Percentiles rank a stretch among this genome's conserved stretches.
These are phyloP conservation scores for Choristoneura rosaceana DNA, from an alignment of 2,888 invertebrate genomes.

Conservation along the genomic window DNA sequence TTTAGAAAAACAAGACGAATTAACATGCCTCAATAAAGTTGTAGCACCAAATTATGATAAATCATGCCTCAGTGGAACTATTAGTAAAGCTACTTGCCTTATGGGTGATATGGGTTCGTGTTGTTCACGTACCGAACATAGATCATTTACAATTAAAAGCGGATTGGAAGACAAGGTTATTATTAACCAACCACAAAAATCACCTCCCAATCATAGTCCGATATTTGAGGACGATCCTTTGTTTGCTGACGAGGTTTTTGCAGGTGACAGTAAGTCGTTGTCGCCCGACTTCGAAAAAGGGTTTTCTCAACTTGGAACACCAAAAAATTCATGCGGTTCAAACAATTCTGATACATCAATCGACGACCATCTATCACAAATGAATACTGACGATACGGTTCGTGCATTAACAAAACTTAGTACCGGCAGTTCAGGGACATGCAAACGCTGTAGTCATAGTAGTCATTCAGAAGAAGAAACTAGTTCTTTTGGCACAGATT, in stretches of 20 bases:
- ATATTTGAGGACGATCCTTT: conserved; percentile 86
- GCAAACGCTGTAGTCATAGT: conserved; percentile 88
- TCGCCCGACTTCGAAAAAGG: conserved; percentile 85
- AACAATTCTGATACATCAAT: conserved; percentile 88
- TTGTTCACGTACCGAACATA: conserved; percentile 74
- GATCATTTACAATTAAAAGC: conserved; percentile 69
- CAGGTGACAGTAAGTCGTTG: conserved; percentile 85
- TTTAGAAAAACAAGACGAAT: conserved; percentile 73
- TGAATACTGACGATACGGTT: conserved; percentile 85
- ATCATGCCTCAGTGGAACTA: conserved; percentile 78
- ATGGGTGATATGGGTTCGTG: conserved; percentile 79
- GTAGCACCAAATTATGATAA: conserved; percentile 79
- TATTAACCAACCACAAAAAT: conserved; percentile 86
- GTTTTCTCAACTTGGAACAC: conserved; percentile 70
- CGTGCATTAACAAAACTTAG: conserved; percentile 80
- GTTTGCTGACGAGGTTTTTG: conserved; percentile 87
- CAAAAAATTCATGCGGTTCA: conserved; percentile 83
- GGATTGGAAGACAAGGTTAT: conserved; percentile 84
- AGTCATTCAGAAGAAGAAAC: conserved; percentile 91
- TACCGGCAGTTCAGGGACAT: conserved; percentile 81
- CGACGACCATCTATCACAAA: conserved; percentile 86
- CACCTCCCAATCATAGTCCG: conserved; percentile 86
- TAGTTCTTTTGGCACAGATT: conserved; percentile 91
- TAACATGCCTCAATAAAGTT: conserved; percentile 69
- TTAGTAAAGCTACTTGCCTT: conserved; percentile 78